Evolutionary conservation across 2,113 vertebrate genomes (phyloP).

Genomic region (Penelope pileata): DNA sequence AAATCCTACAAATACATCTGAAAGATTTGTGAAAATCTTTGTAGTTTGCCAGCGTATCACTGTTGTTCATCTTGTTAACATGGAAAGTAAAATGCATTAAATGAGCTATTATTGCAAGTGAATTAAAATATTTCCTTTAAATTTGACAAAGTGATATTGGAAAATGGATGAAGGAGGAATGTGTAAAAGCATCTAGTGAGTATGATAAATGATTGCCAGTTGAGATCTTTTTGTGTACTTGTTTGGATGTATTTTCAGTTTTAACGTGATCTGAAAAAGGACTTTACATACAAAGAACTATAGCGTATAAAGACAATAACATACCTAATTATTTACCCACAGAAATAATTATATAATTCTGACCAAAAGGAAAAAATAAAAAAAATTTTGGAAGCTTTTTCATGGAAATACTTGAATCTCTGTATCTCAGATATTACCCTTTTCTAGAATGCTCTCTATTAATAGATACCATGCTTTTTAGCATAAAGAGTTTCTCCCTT

Average conservation of each 20-base stretch:
- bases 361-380: no score
- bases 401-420: background rate
- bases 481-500: background rate
- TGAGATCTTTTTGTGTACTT: background rate
- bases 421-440: background rate
- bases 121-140: background rate
- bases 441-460: constrained; percentile 4
- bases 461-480: background rate
- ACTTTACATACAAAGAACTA: background rate
- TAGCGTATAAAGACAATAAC: background rate
- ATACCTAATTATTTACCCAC: background rate
- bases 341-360: background rate
- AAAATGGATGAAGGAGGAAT: background rate
- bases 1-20: background rate
- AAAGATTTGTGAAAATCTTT: background rate
- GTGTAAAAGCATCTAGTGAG: background rate
- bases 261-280: background rate
- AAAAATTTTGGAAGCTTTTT: background rate
- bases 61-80: background rate
- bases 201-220: background rate
- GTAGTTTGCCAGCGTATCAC: background rate
- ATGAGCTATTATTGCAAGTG: background rate
- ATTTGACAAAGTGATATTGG: background rate
- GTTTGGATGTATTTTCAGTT: background rate
- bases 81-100: background rate